A percentile compares a stretch with the other conserved stretches of the same genome.
phyloP scores from a whole-genome alignment of 1,140 invertebrate genomes.

The Papilio dardanus region DNA sequence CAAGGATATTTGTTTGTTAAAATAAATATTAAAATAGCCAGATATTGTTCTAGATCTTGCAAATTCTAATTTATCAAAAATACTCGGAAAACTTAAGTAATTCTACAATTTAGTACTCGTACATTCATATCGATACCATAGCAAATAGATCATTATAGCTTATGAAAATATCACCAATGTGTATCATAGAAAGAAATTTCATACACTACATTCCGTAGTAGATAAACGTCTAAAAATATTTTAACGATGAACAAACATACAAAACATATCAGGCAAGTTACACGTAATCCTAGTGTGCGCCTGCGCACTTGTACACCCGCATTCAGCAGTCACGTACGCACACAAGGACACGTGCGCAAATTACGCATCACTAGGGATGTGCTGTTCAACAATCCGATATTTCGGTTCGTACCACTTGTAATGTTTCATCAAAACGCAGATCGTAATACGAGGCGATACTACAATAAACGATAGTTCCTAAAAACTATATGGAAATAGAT shows the following conservation, averaged over 20 bases:
- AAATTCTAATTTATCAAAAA: no score
- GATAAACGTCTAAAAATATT: neutral
- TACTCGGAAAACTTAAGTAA: no score
- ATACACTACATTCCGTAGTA: neutral
- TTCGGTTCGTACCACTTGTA: neutral
- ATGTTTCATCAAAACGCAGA: no score
- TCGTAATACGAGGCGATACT: no score
- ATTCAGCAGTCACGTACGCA: neutral
- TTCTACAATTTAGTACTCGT: no score
- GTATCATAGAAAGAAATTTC: neutral
- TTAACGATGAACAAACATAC: neutral
- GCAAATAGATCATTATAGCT: no score
- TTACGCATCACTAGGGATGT: neutral
- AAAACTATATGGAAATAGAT: neutral
- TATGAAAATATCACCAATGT: neutral
- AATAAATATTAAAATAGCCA: no score
- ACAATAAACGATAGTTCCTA: neutral
- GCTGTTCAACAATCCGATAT: neutral
- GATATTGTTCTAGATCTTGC: no score
- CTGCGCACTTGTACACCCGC: neutral
- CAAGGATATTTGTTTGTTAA: no score
- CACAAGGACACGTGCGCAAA: constrained; percentile 9
- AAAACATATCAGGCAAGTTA: neutral
- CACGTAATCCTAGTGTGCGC: constrained; percentile 3
- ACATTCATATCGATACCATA: no score